Evolutionary conservation across 2,888 invertebrate species (phyloP).

Genomic region (Plebejus argus): DNA sequence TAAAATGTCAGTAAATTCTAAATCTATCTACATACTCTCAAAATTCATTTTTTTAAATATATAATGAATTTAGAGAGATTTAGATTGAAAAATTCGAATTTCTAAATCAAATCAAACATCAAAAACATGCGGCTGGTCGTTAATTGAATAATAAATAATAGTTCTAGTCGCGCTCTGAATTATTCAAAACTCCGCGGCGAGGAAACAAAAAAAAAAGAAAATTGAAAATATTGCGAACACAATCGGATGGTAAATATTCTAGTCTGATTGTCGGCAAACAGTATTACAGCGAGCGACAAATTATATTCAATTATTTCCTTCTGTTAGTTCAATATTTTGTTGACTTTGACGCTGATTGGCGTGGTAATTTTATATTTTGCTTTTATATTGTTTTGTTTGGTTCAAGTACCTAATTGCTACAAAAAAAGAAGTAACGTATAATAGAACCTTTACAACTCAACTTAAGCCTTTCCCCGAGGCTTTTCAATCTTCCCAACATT

Average conservation of each 20-base stretch:
- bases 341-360: constrained; percentile 5
- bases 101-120: background rate
- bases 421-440: background rate
- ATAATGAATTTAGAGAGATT: background rate
- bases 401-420: too few species aligned
- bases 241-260: constrained; percentile 5
- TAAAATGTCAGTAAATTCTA: background rate
- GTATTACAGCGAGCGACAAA: constrained; percentile 6
- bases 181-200: background rate
- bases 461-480: background rate
- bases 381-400: background rate
- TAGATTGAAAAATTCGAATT: background rate
- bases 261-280: background rate
- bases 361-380: background rate
- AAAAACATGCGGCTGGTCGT: background rate
- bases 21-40: too few species aligned
- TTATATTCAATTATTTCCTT: constrained; percentile 11
- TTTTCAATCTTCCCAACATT: background rate
- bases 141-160: constrained; percentile 2
- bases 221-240: background rate
- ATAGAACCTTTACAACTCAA: background rate
- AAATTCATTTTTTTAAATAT: background rate
- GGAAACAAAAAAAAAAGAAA: background rate
- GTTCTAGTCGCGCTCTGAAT: background rate
- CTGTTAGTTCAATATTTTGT: constrained; percentile 14